Conservation (phyloP, 2,797 vertebrate genomes). For the Mormyrus hasselquistii region DNA sequence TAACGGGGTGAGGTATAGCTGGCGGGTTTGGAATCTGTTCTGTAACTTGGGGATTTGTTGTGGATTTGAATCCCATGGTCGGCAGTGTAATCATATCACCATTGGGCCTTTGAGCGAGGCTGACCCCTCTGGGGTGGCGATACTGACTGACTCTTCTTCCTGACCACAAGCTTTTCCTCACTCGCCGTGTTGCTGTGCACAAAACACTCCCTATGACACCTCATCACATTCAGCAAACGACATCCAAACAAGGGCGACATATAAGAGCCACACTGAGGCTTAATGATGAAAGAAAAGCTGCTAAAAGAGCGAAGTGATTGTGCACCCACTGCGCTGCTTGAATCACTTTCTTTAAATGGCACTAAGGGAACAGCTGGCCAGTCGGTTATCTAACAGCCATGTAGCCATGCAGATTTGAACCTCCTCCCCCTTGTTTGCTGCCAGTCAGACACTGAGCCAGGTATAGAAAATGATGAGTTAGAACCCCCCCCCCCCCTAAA, state of each 20-base stretch:
- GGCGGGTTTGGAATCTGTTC: not conserved
- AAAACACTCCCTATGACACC: not conserved
- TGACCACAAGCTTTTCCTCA: not conserved
- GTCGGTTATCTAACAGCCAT: not conserved
- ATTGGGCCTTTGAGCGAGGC: not conserved
- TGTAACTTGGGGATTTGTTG: not conserved
- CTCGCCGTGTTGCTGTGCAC: not conserved
- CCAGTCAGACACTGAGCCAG: not conserved
- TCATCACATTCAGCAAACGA: not conserved
- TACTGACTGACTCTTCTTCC: not conserved
- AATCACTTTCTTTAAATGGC: not conserved
- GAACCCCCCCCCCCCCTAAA: not conserved
- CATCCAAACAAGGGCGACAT: not conserved
- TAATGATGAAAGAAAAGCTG: not conserved
- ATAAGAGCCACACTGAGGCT: not conserved
- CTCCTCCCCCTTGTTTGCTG: not conserved
- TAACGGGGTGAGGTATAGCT: not conserved
- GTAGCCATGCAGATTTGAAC: not conserved
- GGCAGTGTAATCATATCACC: not conserved
- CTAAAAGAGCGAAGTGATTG: not conserved
- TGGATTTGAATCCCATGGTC: not conserved
- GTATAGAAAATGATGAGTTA: not conserved
- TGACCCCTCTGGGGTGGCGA: not conserved
- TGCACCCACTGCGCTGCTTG: not conserved
- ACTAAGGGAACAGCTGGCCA: not conserved